Percentiles rank a stretch among this genome's conserved stretches.
phyloP scores from a whole-genome alignment of 1,140 invertebrate genomes.

The Nasonia vitripennis region DNA sequence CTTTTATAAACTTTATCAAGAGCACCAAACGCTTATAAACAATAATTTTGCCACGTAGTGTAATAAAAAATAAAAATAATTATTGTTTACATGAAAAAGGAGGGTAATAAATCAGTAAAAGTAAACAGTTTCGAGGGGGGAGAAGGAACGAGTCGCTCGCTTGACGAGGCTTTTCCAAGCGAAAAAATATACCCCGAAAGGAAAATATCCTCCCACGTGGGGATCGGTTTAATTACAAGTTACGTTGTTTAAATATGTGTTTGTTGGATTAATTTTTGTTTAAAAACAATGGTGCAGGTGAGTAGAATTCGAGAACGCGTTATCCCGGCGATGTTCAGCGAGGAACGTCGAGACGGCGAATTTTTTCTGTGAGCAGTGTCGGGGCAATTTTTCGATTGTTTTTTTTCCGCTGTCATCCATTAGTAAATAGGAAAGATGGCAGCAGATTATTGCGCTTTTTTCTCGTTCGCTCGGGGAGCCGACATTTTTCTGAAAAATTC shows the following conservation, averaged over 20 bases:
- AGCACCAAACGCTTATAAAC: background rate
- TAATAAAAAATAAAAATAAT: background rate
- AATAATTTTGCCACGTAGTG: background rate
- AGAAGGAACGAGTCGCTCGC: slow-evolving; percentile 55
- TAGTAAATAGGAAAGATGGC: slow-evolving; percentile 76
- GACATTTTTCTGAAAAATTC: slow-evolving; percentile 69
- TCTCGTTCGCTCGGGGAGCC: slow-evolving; percentile 66
- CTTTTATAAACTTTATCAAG: slow-evolving; percentile 19
- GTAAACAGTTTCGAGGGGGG: background rate
- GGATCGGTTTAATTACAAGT: slow-evolving; percentile 72
- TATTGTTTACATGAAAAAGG: background rate
- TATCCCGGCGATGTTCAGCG: slow-evolving; percentile 37
- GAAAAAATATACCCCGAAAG: slow-evolving; percentile 74
- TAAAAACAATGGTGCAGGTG: slow-evolving; percentile 73
- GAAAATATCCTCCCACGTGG: slow-evolving; percentile 76
- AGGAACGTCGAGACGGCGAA: slow-evolving; percentile 13
- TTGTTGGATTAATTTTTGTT: slow-evolving; percentile 72
- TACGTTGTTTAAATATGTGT: slow-evolving; percentile 75
- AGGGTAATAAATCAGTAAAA: background rate
- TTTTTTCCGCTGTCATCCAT: slow-evolving; percentile 73
- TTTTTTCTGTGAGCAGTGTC: slow-evolving; percentile 65
- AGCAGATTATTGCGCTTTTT: slow-evolving; percentile 76
- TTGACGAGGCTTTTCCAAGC: slow-evolving; percentile 72
- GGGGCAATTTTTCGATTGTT: slow-evolving; percentile 72
- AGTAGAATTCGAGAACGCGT: slow-evolving; percentile 62